A percentile compares a stretch with the other conserved stretches of the same genome.
Conservation (phyloP, 2,888 invertebrate genomes). For the Pachydiplax longipennis region DNA sequence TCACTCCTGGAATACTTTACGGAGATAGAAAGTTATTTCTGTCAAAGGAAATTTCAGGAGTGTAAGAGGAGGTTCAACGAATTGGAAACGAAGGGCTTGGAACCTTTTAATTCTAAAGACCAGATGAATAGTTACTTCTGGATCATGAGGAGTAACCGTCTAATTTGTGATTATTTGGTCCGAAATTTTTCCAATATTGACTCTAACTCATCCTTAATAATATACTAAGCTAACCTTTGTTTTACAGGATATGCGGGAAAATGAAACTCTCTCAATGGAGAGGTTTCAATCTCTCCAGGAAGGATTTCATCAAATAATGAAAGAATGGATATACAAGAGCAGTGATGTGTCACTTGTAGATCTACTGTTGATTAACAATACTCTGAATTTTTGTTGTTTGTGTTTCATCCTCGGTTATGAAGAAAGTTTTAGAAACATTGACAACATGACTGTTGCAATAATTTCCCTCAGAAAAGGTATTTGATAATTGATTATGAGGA, state of each 20-base stretch:
- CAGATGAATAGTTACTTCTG: not conserved
- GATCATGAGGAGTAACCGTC: not conserved
- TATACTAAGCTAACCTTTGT: not conserved
- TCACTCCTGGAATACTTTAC: not conserved
- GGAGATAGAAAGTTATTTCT: not conserved
- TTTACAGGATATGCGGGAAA: not conserved
- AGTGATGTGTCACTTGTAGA: not conserved
- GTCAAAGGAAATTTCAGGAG: not conserved
- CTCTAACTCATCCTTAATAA: not conserved
- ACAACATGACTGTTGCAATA: not conserved
- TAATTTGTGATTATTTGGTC: constrained; percentile 7
- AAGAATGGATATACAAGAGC: not conserved
- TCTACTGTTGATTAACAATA: not conserved
- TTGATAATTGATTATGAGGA: not conserved
- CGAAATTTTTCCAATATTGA: not conserved
- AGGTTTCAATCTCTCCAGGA: not conserved
- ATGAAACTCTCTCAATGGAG: not conserved
- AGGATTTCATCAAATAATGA: not conserved
- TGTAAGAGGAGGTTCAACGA: not conserved
- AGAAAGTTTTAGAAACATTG: not conserved
- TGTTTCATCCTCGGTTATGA: not conserved
- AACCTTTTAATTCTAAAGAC: not conserved
- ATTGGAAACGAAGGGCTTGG: not conserved
- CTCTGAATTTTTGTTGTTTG: not conserved
- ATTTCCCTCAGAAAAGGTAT: constrained; percentile 3